phyloP scores from a whole-genome alignment of 1,140 invertebrate species.

The Euborellia annulipes region DNA sequence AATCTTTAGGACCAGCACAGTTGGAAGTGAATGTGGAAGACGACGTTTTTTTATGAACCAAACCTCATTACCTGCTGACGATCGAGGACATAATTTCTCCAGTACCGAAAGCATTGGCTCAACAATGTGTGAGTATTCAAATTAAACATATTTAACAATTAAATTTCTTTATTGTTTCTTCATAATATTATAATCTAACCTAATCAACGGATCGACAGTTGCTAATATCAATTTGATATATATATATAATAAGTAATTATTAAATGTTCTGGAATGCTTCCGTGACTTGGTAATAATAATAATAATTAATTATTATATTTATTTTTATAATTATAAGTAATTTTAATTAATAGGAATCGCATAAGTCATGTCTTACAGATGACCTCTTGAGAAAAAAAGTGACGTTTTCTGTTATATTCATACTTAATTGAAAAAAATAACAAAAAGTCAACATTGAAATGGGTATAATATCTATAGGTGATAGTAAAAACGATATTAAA shows the following conservation, averaged over 20 bases:
- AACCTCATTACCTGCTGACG: constrained; percentile 35
- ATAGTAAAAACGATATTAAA: no score
- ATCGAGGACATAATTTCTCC: constrained; percentile 45
- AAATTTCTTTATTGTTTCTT: not conserved
- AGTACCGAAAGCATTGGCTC: constrained; percentile 54
- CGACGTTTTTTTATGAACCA: constrained; percentile 34
- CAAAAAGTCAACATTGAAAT: no score
- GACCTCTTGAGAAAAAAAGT: no score
- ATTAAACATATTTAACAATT: not conserved
- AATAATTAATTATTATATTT: not conserved
- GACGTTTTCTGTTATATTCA: no score
- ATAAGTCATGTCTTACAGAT: no score
- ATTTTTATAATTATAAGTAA: no score
- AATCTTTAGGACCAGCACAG: constrained; percentile 37
- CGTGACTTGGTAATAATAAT: not conserved
- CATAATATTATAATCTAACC: not conserved
- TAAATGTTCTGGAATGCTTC: not conserved
- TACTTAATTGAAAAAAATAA: no score
- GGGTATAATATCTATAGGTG: no score
- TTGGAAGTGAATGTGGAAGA: constrained; percentile 36
- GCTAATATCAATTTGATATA: not conserved
- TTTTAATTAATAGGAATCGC: no score
- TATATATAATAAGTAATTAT: not conserved
- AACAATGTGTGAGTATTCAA: constrained; percentile 14
- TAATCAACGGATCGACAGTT: not conserved